phyloP scores from a whole-genome alignment of 2,113 vertebrate genomes.

The Gasterosteus aculeatus region DNA sequence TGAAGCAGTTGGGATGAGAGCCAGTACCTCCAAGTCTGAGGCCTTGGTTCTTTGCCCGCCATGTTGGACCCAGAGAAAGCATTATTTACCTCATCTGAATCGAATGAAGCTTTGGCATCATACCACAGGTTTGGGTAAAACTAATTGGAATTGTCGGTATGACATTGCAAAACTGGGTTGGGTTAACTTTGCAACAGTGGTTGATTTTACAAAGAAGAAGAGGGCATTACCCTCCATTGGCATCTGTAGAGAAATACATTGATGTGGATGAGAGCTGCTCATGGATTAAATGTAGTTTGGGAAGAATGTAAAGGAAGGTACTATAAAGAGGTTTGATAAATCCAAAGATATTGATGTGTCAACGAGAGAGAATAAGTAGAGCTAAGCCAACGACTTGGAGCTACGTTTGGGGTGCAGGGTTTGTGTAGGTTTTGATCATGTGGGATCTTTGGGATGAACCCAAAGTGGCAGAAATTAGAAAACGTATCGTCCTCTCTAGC shows the following conservation, averaged over 20 bases:
- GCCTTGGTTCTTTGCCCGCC: too few relatives aligned
- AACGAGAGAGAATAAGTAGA: too few relatives aligned
- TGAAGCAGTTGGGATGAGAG: too few relatives aligned
- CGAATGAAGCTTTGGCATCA: background rate
- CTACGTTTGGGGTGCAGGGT: background rate
- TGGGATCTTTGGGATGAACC: background rate
- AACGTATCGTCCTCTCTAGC: background rate
- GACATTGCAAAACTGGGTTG: background rate
- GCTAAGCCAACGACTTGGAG: background rate
- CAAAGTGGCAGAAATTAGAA: background rate
- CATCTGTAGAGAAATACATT: background rate
- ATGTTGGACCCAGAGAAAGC: too few relatives aligned
- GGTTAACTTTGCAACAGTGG: background rate
- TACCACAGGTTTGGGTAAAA: background rate
- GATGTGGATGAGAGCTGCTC: background rate
- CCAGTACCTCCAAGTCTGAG: too few relatives aligned
- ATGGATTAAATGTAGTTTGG: background rate
- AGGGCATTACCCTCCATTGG: background rate
- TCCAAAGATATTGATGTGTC: background rate
- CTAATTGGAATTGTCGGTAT: background rate
- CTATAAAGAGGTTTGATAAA: background rate
- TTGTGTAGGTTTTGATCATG: background rate
- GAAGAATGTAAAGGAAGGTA: background rate
- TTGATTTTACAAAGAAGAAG: background rate
- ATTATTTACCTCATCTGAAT: too few relatives aligned